A percentile compares a stretch with the other conserved stretches of the same genome.
Evolutionary conservation across 2,797 vertebrate genomes (phyloP).

Genomic region (Lutjanus campechanus): DNA sequence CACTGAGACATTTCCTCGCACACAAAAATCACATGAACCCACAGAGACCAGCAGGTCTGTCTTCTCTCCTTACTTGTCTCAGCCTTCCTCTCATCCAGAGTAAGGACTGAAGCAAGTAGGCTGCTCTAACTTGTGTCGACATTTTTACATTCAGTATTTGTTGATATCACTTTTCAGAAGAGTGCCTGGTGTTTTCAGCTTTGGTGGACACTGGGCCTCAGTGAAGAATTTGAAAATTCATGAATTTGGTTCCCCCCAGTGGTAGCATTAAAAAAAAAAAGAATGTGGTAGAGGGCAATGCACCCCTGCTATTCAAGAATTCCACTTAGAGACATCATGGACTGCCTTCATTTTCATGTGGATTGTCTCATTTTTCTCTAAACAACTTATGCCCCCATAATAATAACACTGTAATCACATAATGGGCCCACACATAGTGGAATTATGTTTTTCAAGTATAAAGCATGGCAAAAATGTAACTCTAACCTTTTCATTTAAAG

Average conservation of each 20-base stretch:
- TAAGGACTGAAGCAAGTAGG: too few relatives aligned
- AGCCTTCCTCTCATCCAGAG: too few relatives aligned
- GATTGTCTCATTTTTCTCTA: neutral
- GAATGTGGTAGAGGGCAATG: neutral
- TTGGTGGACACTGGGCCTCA: too few relatives aligned
- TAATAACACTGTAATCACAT: neutral
- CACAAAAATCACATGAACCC: too few relatives aligned
- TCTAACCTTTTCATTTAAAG: neutral
- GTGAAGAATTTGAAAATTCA: too few relatives aligned
- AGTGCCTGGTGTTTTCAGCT: too few relatives aligned
- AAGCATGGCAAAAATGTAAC: neutral
- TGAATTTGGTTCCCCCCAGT: neutral
- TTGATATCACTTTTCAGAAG: too few relatives aligned
- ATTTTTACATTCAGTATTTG: too few relatives aligned
- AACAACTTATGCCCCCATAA: neutral
- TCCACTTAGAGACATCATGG: neutral
- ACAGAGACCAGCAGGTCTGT: too few relatives aligned
- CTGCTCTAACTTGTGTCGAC: too few relatives aligned
- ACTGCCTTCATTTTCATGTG: neutral
- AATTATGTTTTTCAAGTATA: neutral
- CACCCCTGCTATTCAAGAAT: neutral
- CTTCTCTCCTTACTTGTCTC: too few relatives aligned
- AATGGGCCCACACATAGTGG: neutral
- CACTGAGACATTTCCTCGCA: too few relatives aligned
- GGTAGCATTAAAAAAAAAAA: neutral